Evolutionary conservation across 1,140 invertebrate genomes (phyloP).

Genomic region (Vollenhovia emeryi): DNA sequence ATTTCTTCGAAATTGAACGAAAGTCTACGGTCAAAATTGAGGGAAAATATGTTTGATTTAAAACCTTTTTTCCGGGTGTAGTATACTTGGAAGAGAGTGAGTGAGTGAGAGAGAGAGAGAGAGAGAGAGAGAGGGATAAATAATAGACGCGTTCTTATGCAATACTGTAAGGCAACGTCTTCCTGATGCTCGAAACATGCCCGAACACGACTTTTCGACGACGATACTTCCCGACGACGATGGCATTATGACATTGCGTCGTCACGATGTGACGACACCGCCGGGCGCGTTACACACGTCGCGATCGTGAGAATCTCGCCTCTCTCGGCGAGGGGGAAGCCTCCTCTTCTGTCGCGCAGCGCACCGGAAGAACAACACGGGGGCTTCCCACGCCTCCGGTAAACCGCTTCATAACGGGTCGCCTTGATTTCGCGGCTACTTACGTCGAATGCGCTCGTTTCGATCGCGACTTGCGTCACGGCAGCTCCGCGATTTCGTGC

Average conservation of each 20-base stretch:
- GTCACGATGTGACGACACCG: slow-evolving; percentile 61
- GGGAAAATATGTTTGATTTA: no score
- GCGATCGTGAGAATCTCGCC: slow-evolving; percentile 83
- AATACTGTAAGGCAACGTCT: neutral
- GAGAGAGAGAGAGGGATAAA: neutral
- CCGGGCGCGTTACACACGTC: slow-evolving; percentile 66
- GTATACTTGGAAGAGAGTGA: neutral
- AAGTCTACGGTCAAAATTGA: no score
- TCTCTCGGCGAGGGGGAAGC: slow-evolving; percentile 49
- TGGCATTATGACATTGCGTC: slow-evolving; percentile 23
- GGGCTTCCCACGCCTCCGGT: slow-evolving; percentile 81
- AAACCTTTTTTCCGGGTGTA: no score
- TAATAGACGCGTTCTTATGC: neutral
- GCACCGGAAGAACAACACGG: slow-evolving; percentile 78
- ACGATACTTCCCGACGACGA: neutral
- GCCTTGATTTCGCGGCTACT: slow-evolving; percentile 71
- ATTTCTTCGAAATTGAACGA: no score
- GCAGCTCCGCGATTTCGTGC: slow-evolving; percentile 51
- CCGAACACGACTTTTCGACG: neutral
- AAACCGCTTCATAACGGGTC: slow-evolving; percentile 83
- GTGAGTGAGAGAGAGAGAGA: no score
- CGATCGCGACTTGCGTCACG: slow-evolving; percentile 63
- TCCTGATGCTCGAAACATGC: neutral
- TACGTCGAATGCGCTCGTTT: slow-evolving; percentile 65
- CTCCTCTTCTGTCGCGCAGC: slow-evolving; percentile 53